Percentiles rank a stretch among this genome's conserved stretches.
Evolutionary conservation across 2,888 invertebrate genomes (phyloP).

Genomic region (Malthinus flaveolus): DNA sequence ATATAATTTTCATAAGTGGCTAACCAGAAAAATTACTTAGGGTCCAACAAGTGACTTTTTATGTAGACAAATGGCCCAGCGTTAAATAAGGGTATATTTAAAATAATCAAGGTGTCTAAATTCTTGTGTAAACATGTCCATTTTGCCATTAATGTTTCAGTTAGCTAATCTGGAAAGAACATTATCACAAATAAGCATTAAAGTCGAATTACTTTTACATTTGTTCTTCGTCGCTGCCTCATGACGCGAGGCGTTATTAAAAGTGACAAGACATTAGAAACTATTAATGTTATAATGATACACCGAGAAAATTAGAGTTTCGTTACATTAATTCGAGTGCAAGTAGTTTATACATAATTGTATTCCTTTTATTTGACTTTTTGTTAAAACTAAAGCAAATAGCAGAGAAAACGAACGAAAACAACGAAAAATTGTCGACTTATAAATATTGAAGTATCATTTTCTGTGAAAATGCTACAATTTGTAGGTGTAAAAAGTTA

Average conservation of each 20-base stretch:
- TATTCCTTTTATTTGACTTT: no score
- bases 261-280: slow-evolving; percentile 1
- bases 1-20: neutral
- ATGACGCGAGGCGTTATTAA: slow-evolving; percentile 10
- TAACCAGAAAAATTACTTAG: slow-evolving; percentile 6
- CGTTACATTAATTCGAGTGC: no score
- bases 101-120: slow-evolving; percentile 1
- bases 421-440: neutral
- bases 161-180: slow-evolving; percentile 6
- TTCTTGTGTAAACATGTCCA: slow-evolving; percentile 1
- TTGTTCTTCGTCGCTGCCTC: slow-evolving; percentile 12
- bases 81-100: slow-evolving; percentile 3
- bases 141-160: slow-evolving; percentile 11
- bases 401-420: neutral
- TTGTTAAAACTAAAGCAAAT: neutral
- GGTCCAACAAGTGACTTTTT: slow-evolving; percentile 4
- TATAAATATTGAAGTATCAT: slow-evolving; percentile 21
- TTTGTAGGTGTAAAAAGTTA: slow-evolving; percentile 20
- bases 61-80: neutral
- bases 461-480: slow-evolving; percentile 17
- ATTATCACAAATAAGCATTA: slow-evolving; percentile 11
- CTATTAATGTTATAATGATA: no score
- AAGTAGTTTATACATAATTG: no score
- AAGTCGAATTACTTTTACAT: slow-evolving; percentile 18
- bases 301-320: no score